Percentiles rank a stretch among this genome's conserved stretches.
Conservation (phyloP, 1,140 invertebrate species). For the Holotrichia oblita region DNA sequence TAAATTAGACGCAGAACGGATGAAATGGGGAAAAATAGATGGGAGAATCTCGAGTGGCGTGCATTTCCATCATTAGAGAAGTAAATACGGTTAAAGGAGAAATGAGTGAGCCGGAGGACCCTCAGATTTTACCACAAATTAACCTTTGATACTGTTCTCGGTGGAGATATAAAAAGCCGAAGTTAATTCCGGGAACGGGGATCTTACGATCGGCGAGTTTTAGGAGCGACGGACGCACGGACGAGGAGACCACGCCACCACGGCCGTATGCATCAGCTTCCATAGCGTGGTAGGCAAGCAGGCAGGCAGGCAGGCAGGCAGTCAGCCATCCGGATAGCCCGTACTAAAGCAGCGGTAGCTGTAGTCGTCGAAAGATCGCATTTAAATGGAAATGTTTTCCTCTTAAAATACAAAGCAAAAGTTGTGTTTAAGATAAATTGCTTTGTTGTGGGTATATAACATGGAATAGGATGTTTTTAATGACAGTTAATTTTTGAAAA, state of each 20-base stretch:
- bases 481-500: no score
- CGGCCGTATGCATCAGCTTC: background rate
- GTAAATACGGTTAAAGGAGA: conserved; percentile 46
- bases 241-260: background rate
- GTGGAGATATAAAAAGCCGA: conserved; percentile 59
- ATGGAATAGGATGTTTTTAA: no score
- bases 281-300: no score
- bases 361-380: no score
- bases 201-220: conserved; percentile 9
- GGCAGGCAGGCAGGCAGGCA: background rate
- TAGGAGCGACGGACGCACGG: background rate
- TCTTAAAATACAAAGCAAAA: no score
- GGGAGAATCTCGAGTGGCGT: background rate
- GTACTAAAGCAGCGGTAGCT: background rate
- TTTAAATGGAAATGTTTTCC: conserved; percentile 32
- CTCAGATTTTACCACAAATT: conserved; percentile 59
- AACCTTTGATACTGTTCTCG: conserved; percentile 60
- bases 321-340: background rate
- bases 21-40: background rate
- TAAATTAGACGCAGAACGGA: conserved; percentile 23
- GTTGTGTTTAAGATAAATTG: no score
- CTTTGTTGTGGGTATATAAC: no score
- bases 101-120: conserved; percentile 47
- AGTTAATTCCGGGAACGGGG: conserved; percentile 51
- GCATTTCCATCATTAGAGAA: conserved; percentile 40